Base-by-base conservation (phyloP, 2,888 invertebrate genomes). In the Ichneumoninae sp. region DNA sequence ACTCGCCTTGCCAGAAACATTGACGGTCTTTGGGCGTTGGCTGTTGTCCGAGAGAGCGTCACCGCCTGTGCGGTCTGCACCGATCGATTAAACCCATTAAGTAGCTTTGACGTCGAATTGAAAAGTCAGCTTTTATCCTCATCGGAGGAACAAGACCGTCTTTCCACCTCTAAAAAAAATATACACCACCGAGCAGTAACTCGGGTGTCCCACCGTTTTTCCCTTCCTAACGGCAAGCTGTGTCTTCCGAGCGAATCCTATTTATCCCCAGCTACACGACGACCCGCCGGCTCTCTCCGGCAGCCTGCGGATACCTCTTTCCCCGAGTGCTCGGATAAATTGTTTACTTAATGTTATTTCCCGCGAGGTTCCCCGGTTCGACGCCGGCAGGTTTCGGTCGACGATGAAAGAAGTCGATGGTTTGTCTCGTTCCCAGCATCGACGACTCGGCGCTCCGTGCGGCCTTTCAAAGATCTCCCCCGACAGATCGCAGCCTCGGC, bases 61-160 rank as follows among this genome's bases (percentile, higher is more conserved):
- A 47, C 54, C 54, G 22, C 22, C 22, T 0, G 54, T 22, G 54
- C 10, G 85, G 87, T 86, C 85, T 83, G 75, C 70, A 77, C 85
- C 84, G 83, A 77, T 86, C 86, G 84, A 84, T 87, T 87, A 85
- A 87, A 86, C 86, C 87, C 86, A 87, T 86, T 83, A 88, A 88
- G 85, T 83, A 75, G 83, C 87, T 86, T 85, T 85, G 86, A 85
- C 88, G 83, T 75, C 83, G 83, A 86, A 86, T 86, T 86, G 81
- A 79, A 77, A 85, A 88, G 86, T 87, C 22, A 13, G 40, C 40
- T 66, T 66, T 66, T 40, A 47, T 66, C 40, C 40, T 40, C 40
- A 40, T 66, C 36, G 19, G n/a, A 19, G 13, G 63, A 66, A 66
- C 66, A 66, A 40, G 16, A 30, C 47, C 19, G 50, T 33, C 52